Base-by-base conservation (phyloP, 2,888 invertebrate species). In the Alviniconcha strummeri region DNA sequence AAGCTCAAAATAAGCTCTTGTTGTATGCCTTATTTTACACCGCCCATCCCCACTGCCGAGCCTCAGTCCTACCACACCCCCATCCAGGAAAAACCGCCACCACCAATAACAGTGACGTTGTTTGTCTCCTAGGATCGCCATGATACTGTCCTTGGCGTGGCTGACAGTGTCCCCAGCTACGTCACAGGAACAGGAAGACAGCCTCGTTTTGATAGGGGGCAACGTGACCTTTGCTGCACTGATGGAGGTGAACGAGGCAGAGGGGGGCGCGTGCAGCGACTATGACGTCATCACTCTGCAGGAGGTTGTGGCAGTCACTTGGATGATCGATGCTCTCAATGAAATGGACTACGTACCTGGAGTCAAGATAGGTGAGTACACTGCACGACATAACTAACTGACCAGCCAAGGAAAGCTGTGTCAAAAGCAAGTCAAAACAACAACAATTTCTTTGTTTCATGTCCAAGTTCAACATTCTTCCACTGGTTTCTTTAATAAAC, bases 151-250 rank as follows among this genome's bases (percentile, higher is more conserved):
- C 15, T 7, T 72, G 72, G 8, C 52, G 8, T 9, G 11, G 52
- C 72, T 72, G 75, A 17, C 17, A 9, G 15, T 55, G 6, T 55
- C 55, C 54, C 75, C 54, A 17, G 55, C 75, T 17, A 52, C 52
- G 75, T 55, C 75, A 55, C 7, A 15, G 11, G 9, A 17, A 75
- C 3, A 60, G 19, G 19, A 78, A 55, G 77, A 78, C 77, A 52
- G 56, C 17, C 57, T 60, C 13, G 19, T 11, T 19, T 11, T 78
- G 77, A 19, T 78, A 19, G 8, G 19, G 5, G 77, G 77, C 55
- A 55, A 78, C 77, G 77, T 78, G 54, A 78, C 55, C 54, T 60
- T 78, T 19, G 77, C 60, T 36, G 77, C 77, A 57, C 57, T 78
- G 60, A 60, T 60, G 17, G 60, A 36, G 5, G 36, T 78, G 54